phyloP scores from a whole-genome alignment of 2,797 vertebrate species.

The Chaenodraco wilsoni region DNA sequence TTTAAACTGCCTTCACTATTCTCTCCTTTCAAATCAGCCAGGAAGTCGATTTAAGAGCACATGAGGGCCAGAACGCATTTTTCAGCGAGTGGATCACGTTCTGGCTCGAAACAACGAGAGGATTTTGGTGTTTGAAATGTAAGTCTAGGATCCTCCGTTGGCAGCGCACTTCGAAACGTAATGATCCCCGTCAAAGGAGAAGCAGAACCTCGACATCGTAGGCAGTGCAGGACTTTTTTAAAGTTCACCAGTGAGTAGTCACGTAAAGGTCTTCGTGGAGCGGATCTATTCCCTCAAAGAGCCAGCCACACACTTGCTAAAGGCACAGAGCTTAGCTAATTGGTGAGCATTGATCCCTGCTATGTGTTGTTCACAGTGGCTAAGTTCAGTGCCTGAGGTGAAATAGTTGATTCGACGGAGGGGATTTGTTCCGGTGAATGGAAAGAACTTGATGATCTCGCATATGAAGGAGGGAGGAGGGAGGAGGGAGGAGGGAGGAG shows the following conservation, averaged over 20 bases:
- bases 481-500: slow-evolving; percentile 34
- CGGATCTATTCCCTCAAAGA: slow-evolving; percentile 58
- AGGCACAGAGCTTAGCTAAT: slow-evolving; percentile 90
- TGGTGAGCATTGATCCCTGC: slow-evolving; percentile 89
- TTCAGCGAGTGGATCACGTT: slow-evolving; percentile 48
- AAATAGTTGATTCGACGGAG: slow-evolving; percentile 80
- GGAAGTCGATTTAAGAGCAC: slow-evolving; percentile 45
- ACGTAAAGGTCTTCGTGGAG: slow-evolving; percentile 66
- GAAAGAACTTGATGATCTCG: slow-evolving; percentile 73
- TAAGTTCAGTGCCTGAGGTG: slow-evolving; percentile 90
- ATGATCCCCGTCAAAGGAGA: slow-evolving; percentile 16
- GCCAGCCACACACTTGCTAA: slow-evolving; percentile 78
- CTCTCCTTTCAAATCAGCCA: slow-evolving; percentile 36
- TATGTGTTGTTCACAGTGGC: slow-evolving; percentile 91
- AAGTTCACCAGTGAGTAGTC: slow-evolving; percentile 53
- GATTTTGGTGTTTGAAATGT: slow-evolving; percentile 28
- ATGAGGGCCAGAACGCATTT: slow-evolving; percentile 30
- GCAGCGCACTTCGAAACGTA: slow-evolving; percentile 20
- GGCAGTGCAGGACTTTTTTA: slow-evolving; percentile 19
- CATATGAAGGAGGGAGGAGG: slow-evolving; percentile 62
- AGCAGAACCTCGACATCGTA: slow-evolving; percentile 21
- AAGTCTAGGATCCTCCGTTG: slow-evolving; percentile 24
- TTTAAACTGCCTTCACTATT: slow-evolving; percentile 21
- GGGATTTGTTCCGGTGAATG: slow-evolving; percentile 73
- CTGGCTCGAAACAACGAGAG: slow-evolving; percentile 36